Evolutionary conservation across 2,888 invertebrate genomes (phyloP).

Genomic region (Lithophane ornitopus): DNA sequence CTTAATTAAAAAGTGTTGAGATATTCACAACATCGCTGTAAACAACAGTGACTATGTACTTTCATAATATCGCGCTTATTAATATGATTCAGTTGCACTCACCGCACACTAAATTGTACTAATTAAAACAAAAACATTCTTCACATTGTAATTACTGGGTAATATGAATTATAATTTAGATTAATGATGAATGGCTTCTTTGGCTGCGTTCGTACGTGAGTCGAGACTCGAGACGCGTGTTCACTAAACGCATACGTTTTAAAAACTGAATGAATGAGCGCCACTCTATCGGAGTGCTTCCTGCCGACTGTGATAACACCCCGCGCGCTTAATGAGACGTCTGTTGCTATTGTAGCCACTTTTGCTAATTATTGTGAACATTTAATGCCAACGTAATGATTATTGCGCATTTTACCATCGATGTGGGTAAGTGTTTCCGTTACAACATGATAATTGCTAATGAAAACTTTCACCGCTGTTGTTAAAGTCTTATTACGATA

Average conservation of each 20-base stretch:
- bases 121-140: conserved; percentile 64
- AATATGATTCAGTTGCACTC: conserved; percentile 55
- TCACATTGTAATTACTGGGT: conserved; percentile 60
- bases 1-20: conserved; percentile 65
- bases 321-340: conserved; percentile 72
- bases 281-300: conserved; percentile 78
- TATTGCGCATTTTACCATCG: conserved; percentile 60
- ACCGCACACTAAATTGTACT: conserved; percentile 60
- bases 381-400: conserved; percentile 61
- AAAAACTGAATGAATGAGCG: conserved; percentile 84
- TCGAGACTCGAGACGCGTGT: conserved; percentile 74
- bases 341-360: conserved; percentile 68
- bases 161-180: conserved; percentile 49
- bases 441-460: conserved; percentile 58
- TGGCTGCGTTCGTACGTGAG: conserved; percentile 42
- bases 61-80: conserved; percentile 45
- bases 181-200: conserved; percentile 50
- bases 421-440: conserved; percentile 59
- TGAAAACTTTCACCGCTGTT: conserved; percentile 43
- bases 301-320: conserved; percentile 82
- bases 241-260: conserved; percentile 77
- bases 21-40: conserved; percentile 50
- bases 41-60: conserved; percentile 41
- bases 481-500: conserved; percentile 4
- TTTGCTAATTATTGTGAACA: conserved; percentile 68